Percentiles rank a stretch among this genome's conserved stretches.
These are phyloP conservation scores for Neostethus bicornis DNA, from an alignment of 2,797 vertebrate genomes.

Conservation along the genomic window DNA sequence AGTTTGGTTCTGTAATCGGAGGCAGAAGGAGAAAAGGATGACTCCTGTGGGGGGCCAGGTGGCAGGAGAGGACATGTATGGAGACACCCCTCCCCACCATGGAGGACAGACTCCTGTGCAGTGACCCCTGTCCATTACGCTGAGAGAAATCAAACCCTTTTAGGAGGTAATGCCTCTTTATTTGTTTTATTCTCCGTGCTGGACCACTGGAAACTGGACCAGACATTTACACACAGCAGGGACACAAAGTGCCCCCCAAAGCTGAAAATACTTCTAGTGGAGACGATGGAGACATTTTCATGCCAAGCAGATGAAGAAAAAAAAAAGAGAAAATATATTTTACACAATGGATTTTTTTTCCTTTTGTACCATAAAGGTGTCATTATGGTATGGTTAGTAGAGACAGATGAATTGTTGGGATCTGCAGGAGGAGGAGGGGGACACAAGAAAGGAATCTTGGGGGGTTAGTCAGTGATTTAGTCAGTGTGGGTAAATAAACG, in stretches of 20 bases:
- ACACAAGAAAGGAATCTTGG: conserved; percentile 16
- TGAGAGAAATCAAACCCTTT: conserved; percentile 28
- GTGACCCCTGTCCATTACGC: conserved; percentile 76
- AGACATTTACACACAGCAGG: conserved; percentile 76
- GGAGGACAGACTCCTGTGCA: conserved; percentile 97
- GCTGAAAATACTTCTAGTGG: conserved; percentile 61
- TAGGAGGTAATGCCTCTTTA: conserved; percentile 64
- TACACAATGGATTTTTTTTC: conserved; percentile 51
- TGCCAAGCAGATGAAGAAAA: conserved; percentile 26
- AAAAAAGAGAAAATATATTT: conserved; percentile 6
- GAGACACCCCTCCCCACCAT: conserved; percentile 95
- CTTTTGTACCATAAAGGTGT: conserved; percentile 45
- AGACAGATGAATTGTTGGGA: conserved; percentile 47
- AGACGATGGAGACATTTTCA: conserved; percentile 37
- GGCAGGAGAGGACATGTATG: conserved; percentile 95
- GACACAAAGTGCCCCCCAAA: conserved; percentile 68
- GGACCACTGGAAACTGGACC: conserved; percentile 83
- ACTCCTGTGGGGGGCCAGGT: conserved; percentile 93
- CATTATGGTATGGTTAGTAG: conserved; percentile 47
- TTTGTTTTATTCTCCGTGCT: conserved; percentile 67
- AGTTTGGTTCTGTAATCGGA: conserved; percentile 99
- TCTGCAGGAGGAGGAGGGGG: conserved; percentile 17
- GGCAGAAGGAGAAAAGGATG: conserved; percentile 99
- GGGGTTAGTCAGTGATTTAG: conserved; percentile 44
- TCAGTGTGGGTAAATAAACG: conserved; percentile 78